These are phyloP conservation scores for Podotricha telesiphe DNA, from an alignment of 2,888 invertebrate genomes.

Conservation along the genomic window DNA sequence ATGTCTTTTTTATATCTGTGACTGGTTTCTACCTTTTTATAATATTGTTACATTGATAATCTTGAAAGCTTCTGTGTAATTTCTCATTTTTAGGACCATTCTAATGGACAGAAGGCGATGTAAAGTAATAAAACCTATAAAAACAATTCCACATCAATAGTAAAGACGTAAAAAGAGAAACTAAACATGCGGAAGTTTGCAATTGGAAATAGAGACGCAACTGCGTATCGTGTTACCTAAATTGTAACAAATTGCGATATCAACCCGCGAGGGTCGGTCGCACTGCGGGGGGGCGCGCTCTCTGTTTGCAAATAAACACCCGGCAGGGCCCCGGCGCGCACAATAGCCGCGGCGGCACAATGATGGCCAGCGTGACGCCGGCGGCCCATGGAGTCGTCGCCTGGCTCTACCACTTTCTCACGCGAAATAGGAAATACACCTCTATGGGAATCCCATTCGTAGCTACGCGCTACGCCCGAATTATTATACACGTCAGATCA, in stretches of 20 bases:
- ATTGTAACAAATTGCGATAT: constrained; percentile 73
- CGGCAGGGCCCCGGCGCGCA: constrained; percentile 57
- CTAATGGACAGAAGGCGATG: constrained; percentile 50
- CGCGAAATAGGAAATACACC: constrained; percentile 65
- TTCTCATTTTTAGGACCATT: constrained; percentile 54
- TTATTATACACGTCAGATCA: constrained; percentile 37
- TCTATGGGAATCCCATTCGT: constrained; percentile 52
- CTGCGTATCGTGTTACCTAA: constrained; percentile 66
- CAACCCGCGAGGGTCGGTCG: constrained; percentile 51
- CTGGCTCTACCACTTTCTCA: constrained; percentile 61
- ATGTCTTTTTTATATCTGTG: constrained; percentile 64
- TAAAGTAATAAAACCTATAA: constrained; percentile 18
- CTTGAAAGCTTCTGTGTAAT: constrained; percentile 51
- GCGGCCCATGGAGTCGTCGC: constrained; percentile 53
- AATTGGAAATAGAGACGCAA: constrained; percentile 39
- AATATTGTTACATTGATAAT: constrained; percentile 52
- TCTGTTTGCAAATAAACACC: constrained; percentile 83
- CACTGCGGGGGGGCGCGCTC: constrained; percentile 63
- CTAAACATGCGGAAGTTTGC: constrained; percentile 38
- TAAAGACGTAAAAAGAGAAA: not conserved
- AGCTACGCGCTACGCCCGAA: constrained; percentile 32
- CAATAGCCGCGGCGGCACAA: constrained; percentile 54
- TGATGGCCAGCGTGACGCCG: constrained; percentile 66
- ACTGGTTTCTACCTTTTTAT: constrained; percentile 68
- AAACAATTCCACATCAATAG: not conserved